Base-by-base conservation (phyloP, 2,888 invertebrate species). In the Synergus umbraculus region DNA sequence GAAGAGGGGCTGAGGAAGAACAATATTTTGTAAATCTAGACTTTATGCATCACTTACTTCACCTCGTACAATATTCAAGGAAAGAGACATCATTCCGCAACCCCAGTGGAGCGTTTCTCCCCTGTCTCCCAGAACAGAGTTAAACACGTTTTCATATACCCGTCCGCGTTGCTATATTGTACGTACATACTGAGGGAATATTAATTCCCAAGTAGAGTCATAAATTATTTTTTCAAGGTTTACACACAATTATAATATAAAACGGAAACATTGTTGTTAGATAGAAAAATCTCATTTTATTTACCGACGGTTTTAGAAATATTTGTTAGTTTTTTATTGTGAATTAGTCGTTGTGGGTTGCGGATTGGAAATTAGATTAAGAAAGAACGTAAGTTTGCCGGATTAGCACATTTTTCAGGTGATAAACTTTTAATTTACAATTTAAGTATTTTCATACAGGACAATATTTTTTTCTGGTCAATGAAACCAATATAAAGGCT, bases 31-130 rank as follows among this genome's bases (percentile, higher is more conserved):
- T 54, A 54, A 54, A 73, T 73, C 12, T 37, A 73, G 73, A 73
- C 37, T 73, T 54, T 54, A 73, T 54, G 54, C 54, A 73, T 54
- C 54, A 37, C 54, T 73, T 73, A 54, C 29, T 37, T 9, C 37
- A 49, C 73, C 54, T 73, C n/a, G 49, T 73, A 54, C 54, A 73
- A 73, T 49, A 73, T 73, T 73, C 49, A 73, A 15, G 73, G 29
- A 49, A 73, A 73, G 49, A 73, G 54, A 54, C 73, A 73, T 73
- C 37, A 73, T 73, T 73, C 54, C 73, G 73, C 49, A 73, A 73
- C 73, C 73, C 73, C 73, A 73, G 29, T 54, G 73, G 73, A 49
- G n/a, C 73, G 22, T 49, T 67, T 54, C 54, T 73, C 73, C 54
- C 54, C 10, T 73, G 54, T 10, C 73, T 22, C 73, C 29, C 37